Evolutionary conservation across 1,140 invertebrate species (phyloP).

Genomic region (Drosophila yakuba): DNA sequence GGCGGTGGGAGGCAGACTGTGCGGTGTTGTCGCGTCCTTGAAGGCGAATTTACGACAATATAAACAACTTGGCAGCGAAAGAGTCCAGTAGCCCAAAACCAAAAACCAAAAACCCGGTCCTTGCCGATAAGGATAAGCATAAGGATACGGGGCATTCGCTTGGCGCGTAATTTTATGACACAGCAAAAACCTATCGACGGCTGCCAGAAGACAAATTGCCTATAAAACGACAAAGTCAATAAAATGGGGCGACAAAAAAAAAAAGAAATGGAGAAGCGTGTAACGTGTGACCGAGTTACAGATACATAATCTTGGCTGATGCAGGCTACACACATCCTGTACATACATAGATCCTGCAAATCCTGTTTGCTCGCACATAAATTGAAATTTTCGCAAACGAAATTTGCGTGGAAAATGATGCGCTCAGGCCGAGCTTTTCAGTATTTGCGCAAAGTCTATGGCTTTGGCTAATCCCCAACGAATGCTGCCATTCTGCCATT

Average conservation of each 20-base stretch:
- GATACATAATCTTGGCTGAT: constrained; percentile 16
- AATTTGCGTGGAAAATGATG: constrained; percentile 55
- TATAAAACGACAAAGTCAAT: constrained; percentile 62
- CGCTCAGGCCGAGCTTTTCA: constrained; percentile 74
- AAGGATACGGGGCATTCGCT: constrained; percentile 18
- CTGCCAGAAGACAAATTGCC: constrained; percentile 69
- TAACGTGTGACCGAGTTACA: constrained; percentile 40
- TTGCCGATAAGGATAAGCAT: constrained; percentile 64
- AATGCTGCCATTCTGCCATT: constrained; percentile 13
- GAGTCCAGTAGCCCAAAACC: constrained; percentile 2
- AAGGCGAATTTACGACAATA: constrained; percentile 78
- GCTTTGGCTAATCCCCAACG: constrained; percentile 61
- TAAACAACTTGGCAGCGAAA: constrained; percentile 70
- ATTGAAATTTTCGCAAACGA: constrained; percentile 54
- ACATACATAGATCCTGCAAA: constrained; percentile 23
- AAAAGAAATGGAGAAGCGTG: neutral
- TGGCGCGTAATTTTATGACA: constrained; percentile 65
- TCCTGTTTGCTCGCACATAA: constrained; percentile 26
- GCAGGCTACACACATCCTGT: neutral
- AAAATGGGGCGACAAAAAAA: constrained; percentile 5
- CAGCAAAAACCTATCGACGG: constrained; percentile 52
- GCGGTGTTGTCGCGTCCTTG: constrained; percentile 53
- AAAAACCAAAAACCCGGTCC: constrained; percentile 16
- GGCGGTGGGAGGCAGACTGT: constrained; percentile 21
- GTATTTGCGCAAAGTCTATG: constrained; percentile 74